A percentile compares a stretch with the other conserved stretches of the same genome.
Conservation (phyloP, 2,113 vertebrate species). For the Lutjanus erythropterus region DNA sequence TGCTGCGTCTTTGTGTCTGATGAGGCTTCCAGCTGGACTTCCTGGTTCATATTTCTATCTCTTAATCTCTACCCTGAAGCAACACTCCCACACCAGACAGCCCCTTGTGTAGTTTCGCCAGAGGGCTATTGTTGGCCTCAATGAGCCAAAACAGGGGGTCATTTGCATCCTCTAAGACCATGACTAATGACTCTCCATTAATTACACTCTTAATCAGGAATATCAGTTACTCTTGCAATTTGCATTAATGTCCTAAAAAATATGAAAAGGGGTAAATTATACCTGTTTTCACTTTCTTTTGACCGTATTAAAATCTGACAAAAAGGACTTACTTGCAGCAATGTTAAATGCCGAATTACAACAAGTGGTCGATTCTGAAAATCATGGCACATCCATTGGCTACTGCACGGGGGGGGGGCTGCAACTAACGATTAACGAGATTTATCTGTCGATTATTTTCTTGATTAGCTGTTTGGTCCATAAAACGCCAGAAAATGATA, state of each 20-base stretch:
- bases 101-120: constrained; percentile 29
- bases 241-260: neutral
- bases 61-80: constrained; percentile 52
- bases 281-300: neutral
- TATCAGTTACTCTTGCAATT: no score
- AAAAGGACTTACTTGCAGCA: neutral
- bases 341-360: neutral
- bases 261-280: neutral
- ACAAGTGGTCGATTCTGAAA: neutral
- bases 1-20: constrained; percentile 24
- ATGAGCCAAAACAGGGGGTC: constrained; percentile 44
- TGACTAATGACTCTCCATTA: constrained; percentile 56
- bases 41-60: constrained; percentile 32
- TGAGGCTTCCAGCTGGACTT: constrained; percentile 29
- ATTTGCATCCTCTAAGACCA: constrained; percentile 61
- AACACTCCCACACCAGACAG: constrained; percentile 27
- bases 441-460: no score
- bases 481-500: no score
- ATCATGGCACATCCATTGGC: neutral
- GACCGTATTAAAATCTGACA: neutral
- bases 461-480: no score
- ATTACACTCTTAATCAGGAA: constrained; percentile 45
- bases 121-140: constrained; percentile 55
- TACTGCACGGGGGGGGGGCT: no score
- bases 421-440: no score